These are phyloP conservation scores for Trisateles emortualis DNA, from an alignment of 2,888 invertebrate genomes.

Conservation along the genomic window DNA sequence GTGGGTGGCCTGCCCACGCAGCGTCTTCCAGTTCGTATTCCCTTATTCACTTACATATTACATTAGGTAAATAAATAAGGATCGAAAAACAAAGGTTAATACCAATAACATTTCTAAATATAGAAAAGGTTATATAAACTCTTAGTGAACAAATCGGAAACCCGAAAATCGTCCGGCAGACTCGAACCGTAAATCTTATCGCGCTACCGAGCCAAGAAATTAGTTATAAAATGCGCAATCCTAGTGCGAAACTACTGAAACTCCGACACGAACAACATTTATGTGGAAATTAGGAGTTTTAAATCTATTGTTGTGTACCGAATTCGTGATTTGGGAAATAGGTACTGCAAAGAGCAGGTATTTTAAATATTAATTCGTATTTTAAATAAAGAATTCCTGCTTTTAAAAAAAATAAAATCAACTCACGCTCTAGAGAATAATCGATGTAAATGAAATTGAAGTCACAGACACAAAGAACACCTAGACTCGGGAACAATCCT, in stretches of 20 bases:
- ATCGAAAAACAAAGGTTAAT: constrained; percentile 3
- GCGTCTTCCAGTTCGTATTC: no score
- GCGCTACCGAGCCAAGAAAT: constrained; percentile 45
- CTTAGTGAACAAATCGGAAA: constrained; percentile 30
- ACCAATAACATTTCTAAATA: constrained; percentile 13
- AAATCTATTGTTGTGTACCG: background rate
- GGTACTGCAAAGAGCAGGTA: background rate
- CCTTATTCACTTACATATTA: no score
- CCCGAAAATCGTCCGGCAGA: constrained; percentile 42
- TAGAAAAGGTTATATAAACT: constrained; percentile 37
- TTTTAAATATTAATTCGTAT: background rate
- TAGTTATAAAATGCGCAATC: constrained; percentile 46
- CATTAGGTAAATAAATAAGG: constrained; percentile 1
- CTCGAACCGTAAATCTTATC: constrained; percentile 48
- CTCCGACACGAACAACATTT: constrained; percentile 36
- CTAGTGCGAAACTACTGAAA: constrained; percentile 32
- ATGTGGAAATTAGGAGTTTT: constrained; percentile 10
- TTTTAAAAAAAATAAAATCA: no score
- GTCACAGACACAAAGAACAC: no score
- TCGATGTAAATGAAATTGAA: no score
- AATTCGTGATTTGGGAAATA: background rate
- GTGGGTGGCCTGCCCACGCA: no score
- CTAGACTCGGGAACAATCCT: no score
- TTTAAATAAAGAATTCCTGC: no score
- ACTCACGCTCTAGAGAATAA: no score